phyloP scores from a whole-genome alignment of 2,797 vertebrate genomes.

The Thalassophryne amazonica region DNA sequence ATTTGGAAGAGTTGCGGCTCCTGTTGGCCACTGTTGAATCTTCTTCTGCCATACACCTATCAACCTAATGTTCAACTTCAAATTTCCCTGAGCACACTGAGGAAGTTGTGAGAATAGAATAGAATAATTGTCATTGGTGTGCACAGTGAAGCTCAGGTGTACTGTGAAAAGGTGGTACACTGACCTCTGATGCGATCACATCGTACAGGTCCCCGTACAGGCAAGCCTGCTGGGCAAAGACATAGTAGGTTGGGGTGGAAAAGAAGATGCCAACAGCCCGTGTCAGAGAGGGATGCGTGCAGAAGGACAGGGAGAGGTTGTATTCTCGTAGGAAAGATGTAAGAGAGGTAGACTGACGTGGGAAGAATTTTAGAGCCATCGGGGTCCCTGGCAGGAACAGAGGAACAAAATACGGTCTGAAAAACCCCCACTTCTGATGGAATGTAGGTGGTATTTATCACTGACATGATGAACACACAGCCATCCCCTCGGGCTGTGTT shows the following conservation, averaged over 20 bases:
- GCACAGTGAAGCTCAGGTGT: too few species aligned
- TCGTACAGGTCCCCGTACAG: slow-evolving; percentile 92
- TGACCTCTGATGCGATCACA: slow-evolving; percentile 90
- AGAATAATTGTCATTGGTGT: too few species aligned
- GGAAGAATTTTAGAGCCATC: slow-evolving; percentile 95
- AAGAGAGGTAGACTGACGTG: slow-evolving; percentile 85
- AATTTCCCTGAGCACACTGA: too few species aligned
- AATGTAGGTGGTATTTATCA: slow-evolving; percentile 23
- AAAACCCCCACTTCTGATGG: slow-evolving; percentile 2
- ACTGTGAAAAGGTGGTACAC: too few species aligned
- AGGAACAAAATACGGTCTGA: slow-evolving; percentile 8
- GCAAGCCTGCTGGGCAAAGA: slow-evolving; percentile 91
- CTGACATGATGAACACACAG: slow-evolving; percentile 46
- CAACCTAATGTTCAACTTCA: too few species aligned
- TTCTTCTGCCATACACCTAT: too few species aligned
- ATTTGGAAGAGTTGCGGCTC: too few species aligned
- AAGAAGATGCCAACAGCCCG: slow-evolving; percentile 91
- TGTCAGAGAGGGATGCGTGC: slow-evolving; percentile 87
- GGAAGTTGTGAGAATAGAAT: too few species aligned
- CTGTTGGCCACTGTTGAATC: too few species aligned
- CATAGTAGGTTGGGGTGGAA: slow-evolving; percentile 87
- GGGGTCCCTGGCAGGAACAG: slow-evolving; percentile 81
- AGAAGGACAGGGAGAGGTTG: slow-evolving; percentile 90
- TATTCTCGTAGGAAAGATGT: slow-evolving; percentile 93
- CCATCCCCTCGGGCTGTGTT: slow-evolving; percentile 43